These are phyloP conservation scores for Pimephales promelas DNA, from an alignment of 2,113 vertebrate species.

Conservation along the genomic window DNA sequence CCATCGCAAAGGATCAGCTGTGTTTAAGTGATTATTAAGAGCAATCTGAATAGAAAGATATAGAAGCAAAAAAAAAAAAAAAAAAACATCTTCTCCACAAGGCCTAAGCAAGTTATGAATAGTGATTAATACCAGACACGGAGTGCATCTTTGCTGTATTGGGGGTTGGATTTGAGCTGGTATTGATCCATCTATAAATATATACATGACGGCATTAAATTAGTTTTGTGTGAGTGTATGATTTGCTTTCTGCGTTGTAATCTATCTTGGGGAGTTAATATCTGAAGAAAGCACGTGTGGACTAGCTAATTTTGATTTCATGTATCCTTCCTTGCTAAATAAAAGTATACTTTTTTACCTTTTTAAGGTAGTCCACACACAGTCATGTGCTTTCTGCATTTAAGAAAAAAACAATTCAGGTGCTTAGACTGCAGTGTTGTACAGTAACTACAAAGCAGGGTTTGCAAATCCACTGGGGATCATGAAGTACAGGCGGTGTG, in stretches of 20 bases:
- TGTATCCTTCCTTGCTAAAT: neutral
- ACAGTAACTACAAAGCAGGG: no score
- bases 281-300: neutral
- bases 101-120: neutral
- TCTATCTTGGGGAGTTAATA: neutral
- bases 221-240: neutral
- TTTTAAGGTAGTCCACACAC: neutral
- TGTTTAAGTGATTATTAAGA: conserved; percentile 24
- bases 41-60: conserved; percentile 7
- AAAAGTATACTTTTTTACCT: no score
- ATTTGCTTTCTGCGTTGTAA: neutral
- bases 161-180: conserved; percentile 1
- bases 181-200: conserved; percentile 18
- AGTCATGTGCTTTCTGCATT: no score
- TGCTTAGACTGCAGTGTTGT: no score
- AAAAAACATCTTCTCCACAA: neutral
- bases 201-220: conserved; percentile 13
- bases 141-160: conserved; percentile 6
- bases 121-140: neutral
- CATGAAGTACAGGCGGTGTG: neutral
- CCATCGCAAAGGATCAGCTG: neutral
- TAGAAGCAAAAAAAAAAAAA: neutral
- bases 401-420: no score
- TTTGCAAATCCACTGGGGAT: no score
- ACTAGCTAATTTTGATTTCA: neutral